Conservation (phyloP, 2,113 vertebrate species). For the Mystacornis crossleyi region DNA sequence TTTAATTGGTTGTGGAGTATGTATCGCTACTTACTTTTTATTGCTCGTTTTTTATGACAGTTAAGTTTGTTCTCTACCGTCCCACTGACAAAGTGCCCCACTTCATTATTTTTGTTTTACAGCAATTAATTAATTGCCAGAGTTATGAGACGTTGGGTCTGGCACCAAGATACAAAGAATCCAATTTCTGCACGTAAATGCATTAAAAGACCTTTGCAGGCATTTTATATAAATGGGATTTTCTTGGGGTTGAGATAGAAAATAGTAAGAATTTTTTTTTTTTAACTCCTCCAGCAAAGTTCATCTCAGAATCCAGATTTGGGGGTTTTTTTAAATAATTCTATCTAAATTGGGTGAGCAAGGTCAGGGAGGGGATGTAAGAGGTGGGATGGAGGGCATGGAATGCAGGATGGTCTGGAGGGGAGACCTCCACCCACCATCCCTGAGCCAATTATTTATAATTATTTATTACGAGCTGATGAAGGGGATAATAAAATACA, state of each 20-base stretch:
- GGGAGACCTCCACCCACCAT: not conserved
- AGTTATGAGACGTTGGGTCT: not conserved
- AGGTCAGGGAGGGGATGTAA: not conserved
- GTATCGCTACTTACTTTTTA: not conserved
- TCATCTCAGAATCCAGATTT: not conserved
- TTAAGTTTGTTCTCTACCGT: not conserved
- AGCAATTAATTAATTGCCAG: not conserved
- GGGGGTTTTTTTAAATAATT: accelerated
- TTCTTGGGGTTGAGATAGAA: not conserved
- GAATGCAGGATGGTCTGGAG: not conserved
- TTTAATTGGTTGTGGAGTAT: not conserved
- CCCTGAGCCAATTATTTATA: not conserved
- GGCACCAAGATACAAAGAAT: not conserved
- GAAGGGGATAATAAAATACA: not conserved
- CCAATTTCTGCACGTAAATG: not conserved
- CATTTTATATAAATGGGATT: not conserved
- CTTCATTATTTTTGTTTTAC: not conserved
- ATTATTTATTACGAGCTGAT: not conserved
- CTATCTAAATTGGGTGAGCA: not conserved
- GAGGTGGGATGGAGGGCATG: not conserved
- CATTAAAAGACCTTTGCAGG: not conserved
- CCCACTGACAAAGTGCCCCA: not conserved
- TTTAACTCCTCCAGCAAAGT: not conserved
- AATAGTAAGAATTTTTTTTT: not conserved
- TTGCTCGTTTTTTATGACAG: accelerated